Evolutionary conservation across 2,888 invertebrate species (phyloP), one percentile per base, ranked within the genome.

Genomic region (Mythimna ferrago): DNA sequence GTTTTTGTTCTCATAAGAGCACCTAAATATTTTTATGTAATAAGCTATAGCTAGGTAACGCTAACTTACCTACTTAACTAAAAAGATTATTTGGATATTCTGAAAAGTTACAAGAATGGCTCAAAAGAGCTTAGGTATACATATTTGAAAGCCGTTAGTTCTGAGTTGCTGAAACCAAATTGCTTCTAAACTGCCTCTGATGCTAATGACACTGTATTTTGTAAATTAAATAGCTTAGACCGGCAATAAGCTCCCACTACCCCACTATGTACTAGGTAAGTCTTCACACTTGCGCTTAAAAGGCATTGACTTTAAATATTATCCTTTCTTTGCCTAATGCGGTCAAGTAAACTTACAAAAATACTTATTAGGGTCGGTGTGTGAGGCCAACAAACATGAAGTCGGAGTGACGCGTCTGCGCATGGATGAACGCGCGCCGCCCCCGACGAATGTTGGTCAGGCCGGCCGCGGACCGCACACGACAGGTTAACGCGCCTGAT

Each of bases 401-500:
- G 69, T 10, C 38, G 62, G 60, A 66, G 67, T 79, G 82, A 64
- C 80, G 73, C 56, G 67, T 80, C 84, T 83, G 63, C 69, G 58
- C 63, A 63, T 76, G 64, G 67, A 69, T 73, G 78, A 41, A 66
- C 56, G 16, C 68, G 64, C 67, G 61, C 76, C 77, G 82, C 77
- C 75, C 80, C 62, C 77, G 65, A 57, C 87, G 84, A 89, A 91
- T 90, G 89, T 92, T 91, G 90, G 89, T 88, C 91, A 90, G 90
- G 89, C 88, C 90, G 90, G 84, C 80, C 82, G 85, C 84, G 85
- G 88, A 85, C 81, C 83, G 86, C 86, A 87, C 88, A 83, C 85
- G 84, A 83, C 90, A 92, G 88, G 89, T 92, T 91, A 89, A 91
- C 88, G 89, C 89, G 88, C 87, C 85, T 89, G 90, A 91, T 92